Evolutionary conservation across 1,140 invertebrate genomes (phyloP).

Genomic region (Apis dorsata): DNA sequence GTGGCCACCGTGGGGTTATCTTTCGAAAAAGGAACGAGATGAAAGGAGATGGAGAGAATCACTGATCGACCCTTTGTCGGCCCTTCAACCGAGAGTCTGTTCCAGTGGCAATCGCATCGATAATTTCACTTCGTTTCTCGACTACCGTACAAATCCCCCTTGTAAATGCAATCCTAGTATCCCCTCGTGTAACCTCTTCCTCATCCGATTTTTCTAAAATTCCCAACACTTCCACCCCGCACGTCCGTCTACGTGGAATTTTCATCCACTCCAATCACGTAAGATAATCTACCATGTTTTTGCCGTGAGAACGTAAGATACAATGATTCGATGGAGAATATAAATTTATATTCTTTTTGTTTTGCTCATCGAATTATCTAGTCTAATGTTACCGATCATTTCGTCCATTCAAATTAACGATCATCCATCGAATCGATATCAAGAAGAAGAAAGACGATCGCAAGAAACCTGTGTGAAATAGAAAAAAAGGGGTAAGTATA

Average conservation of each 20-base stretch:
- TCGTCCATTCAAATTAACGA: background rate
- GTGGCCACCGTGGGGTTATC: constrained; percentile 63
- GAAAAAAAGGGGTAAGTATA: no score
- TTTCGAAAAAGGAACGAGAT: constrained; percentile 53
- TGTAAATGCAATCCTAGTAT: constrained; percentile 48
- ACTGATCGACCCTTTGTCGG: constrained; percentile 68
- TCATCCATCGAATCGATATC: background rate
- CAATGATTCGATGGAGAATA: constrained; percentile 2
- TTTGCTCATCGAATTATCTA: background rate
- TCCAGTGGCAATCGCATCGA: constrained; percentile 72
- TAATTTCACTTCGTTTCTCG: constrained; percentile 68
- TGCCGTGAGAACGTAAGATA: constrained; percentile 28
- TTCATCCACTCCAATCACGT: constrained; percentile 35
- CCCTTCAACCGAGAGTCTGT: constrained; percentile 47
- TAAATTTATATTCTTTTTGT: background rate
- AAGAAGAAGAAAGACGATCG: background rate
- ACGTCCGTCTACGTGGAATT: constrained; percentile 14
- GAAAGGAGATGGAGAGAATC: constrained; percentile 47
- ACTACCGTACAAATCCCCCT: constrained; percentile 31
- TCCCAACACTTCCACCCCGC: background rate
- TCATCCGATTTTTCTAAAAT: constrained; percentile 23
- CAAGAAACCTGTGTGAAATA: constrained; percentile 6
- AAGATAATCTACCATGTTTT: constrained; percentile 24
- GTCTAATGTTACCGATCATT: background rate
- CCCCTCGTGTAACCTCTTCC: constrained; percentile 15